A percentile compares a stretch with the other conserved stretches of the same genome.
Conservation (phyloP, 2,797 vertebrate species). For the Anguilla megastoma region DNA sequence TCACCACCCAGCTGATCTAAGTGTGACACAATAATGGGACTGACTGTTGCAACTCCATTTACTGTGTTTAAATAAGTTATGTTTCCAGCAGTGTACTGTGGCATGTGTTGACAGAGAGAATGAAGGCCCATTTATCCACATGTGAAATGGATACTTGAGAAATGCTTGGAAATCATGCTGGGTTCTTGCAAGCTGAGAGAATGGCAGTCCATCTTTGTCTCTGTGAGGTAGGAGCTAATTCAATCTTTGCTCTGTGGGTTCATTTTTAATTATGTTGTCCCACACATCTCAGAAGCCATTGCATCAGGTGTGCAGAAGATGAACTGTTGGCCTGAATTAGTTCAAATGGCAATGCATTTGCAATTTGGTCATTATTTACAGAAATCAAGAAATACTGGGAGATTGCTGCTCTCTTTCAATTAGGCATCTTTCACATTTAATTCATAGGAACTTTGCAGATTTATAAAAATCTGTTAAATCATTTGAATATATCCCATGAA, state of each 20-base stretch:
- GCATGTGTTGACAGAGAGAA: not conserved
- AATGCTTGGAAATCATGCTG: not conserved
- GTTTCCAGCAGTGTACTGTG: not conserved
- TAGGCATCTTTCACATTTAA: not conserved
- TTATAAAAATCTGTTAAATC: no score
- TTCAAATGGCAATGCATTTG: constrained; percentile 4
- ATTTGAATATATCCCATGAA: no score
- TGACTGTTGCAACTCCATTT: not conserved
- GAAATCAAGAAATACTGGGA: not conserved
- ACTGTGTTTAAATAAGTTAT: not conserved
- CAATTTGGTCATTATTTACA: not conserved
- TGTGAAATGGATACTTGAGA: not conserved
- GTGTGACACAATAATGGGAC: not conserved
- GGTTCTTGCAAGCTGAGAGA: not conserved
- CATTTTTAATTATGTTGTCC: not conserved
- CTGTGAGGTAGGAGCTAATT: not conserved
- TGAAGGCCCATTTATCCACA: not conserved
- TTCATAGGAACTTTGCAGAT: not conserved
- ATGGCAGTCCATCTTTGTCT: not conserved
- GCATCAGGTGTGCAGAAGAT: not conserved
- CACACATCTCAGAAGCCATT: not conserved
- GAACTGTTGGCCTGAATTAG: not conserved
- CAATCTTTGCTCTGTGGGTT: not conserved
- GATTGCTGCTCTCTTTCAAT: not conserved
- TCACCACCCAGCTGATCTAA: not conserved